Evolutionary conservation across 2,113 vertebrate genomes (phyloP), one percentile per base, ranked within the genome.

Genomic region (Apodemus speciosus): DNA sequence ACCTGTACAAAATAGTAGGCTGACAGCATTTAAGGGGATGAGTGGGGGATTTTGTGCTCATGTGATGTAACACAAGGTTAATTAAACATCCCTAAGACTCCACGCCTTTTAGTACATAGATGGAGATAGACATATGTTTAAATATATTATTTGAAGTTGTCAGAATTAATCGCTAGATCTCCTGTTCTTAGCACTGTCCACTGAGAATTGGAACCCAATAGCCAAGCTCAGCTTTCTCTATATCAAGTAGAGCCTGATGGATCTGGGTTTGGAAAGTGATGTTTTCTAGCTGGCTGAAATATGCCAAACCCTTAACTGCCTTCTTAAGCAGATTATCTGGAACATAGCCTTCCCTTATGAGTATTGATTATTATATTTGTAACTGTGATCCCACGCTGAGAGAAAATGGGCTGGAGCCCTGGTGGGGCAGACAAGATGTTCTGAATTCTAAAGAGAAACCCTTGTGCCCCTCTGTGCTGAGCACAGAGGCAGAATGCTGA

Each of bases 301-400:
- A 11, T 56, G 60, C 43, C 88, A 4, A 87, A 11, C 7, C 46
- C 43, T 73, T 69, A 81, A 69, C 38, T 92, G 15, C 15, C 60
- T 86, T 94, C 64, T 89, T 92, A 92, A 89, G 76, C 30, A 81
- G 69, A 73, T 93, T 80, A 71, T 80, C 89, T 90, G 58, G 56
- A 92, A 91, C 38, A 62, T 18, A 86, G 25, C 5, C 43, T 85
- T 49, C 11, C 53, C 21, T 49, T 77, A 38, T 46, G 38, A 77
- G 10, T 38, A 66, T 58, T 77, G 73, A 77, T 89, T 32, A 79
- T 93, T 84, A 58, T 73, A 38, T 85, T 58, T 88, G 69, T 88
- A 58, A 73, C 69, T 53, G 68, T 43, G 85, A 88, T 88, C 51
- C 10, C 25, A 71, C 2, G 49, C 23, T 30, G 49, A 71, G 85